These are phyloP conservation scores for Paramuricea clavata DNA, from an alignment of 92 coral and sea anemone species.

Conservation along the genomic window DNA sequence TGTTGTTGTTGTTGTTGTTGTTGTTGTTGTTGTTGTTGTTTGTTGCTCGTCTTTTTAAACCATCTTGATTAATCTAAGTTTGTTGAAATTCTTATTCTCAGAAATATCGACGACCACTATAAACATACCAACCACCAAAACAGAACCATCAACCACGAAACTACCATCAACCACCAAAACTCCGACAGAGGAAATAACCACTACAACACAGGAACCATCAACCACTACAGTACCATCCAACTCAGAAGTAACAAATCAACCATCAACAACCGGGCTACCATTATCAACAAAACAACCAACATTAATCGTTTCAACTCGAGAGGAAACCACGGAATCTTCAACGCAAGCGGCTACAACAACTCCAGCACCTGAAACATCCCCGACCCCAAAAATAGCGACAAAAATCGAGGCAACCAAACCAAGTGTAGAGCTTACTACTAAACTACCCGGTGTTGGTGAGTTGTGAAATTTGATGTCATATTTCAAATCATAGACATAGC, in stretches of 20 bases:
- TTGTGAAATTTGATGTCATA: too few species aligned
- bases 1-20: too few species aligned
- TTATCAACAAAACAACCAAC: not conserved
- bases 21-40: too few species aligned
- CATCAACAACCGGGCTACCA: not conserved
- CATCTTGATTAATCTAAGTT: too few species aligned
- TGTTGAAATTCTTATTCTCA: too few species aligned
- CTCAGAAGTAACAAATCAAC: not conserved
- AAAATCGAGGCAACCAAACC: not conserved
- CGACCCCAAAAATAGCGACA: not conserved
- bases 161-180: not conserved
- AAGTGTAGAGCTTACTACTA: not conserved
- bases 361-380: not conserved
- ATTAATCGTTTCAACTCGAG: not conserved
- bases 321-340: not conserved
- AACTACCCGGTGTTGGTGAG: not conserved
- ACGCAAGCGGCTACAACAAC: too few species aligned
- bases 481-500: too few species aligned
- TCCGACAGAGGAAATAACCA: too few species aligned
- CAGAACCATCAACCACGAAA: not conserved
- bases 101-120: not conserved
- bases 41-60: too few species aligned
- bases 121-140: not conserved
- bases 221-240: not conserved
- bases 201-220: not conserved